These are phyloP conservation scores for Cariama cristata DNA, from an alignment of 2,113 vertebrate genomes.

Conservation along the genomic window DNA sequence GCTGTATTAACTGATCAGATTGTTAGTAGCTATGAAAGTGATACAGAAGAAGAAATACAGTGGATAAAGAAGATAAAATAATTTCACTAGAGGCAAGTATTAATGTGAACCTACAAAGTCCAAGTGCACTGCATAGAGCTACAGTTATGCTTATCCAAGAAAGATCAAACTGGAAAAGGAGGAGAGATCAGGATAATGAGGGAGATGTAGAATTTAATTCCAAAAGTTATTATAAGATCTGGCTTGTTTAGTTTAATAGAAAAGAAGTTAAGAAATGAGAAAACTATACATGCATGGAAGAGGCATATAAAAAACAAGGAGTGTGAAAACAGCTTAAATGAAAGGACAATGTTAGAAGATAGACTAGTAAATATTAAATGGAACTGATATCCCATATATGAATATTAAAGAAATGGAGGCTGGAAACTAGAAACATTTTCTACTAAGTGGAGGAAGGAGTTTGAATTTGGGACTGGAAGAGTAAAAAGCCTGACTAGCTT, in stretches of 20 bases:
- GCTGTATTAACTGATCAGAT: background rate
- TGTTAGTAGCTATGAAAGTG: background rate
- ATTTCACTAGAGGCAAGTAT: background rate
- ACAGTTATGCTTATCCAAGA: background rate
- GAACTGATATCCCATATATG: background rate
- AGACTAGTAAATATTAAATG: background rate
- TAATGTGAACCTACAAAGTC: background rate
- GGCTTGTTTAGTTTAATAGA: background rate
- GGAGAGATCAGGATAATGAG: background rate
- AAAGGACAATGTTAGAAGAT: background rate
- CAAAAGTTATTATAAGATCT: background rate
- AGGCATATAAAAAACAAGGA: background rate
- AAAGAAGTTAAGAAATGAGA: background rate
- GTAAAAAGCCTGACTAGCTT: background rate
- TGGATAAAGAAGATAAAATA: background rate
- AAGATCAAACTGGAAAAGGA: background rate
- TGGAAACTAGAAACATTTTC: background rate
- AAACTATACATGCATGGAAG: background rate
- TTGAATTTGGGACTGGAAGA: background rate
- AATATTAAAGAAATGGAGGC: background rate
- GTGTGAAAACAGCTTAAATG: background rate
- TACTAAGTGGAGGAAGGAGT: background rate
- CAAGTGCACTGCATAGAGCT: background rate
- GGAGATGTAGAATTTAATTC: background rate
- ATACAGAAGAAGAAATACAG: background rate